Evolutionary conservation across 2,888 invertebrate species (phyloP).

Genomic region (Argyresthia albistria): DNA sequence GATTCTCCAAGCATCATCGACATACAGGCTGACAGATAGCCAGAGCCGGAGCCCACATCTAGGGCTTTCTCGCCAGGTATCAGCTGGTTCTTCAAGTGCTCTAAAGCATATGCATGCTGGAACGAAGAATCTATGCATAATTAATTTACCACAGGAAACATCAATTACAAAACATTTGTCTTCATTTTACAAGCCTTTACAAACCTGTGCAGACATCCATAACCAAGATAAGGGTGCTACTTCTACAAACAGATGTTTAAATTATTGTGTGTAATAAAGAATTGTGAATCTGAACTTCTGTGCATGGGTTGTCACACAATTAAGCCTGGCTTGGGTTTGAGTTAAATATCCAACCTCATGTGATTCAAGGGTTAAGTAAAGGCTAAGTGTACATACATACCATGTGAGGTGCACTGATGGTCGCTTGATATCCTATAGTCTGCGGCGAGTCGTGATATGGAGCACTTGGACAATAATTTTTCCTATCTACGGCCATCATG

Average conservation of each 20-base stretch:
- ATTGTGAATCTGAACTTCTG: no score
- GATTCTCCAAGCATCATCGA: conserved; percentile 84
- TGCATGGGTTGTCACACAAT: no score
- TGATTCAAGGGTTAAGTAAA: no score
- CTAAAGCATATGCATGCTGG: conserved; percentile 93
- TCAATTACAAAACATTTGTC: no score
- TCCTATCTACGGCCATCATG: conserved; percentile 89
- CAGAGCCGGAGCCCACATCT: conserved; percentile 95
- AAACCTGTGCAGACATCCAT: no score
- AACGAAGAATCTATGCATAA: conserved; percentile 10
- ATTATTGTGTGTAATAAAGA: no score
- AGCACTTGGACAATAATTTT: conserved; percentile 81
- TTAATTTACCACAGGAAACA: no score
- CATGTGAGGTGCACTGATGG: conserved; percentile 98
- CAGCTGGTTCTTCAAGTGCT: conserved; percentile 85
- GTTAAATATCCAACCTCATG: no score
- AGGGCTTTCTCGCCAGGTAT: conserved; percentile 83
- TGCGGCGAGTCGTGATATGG: conserved; percentile 95
- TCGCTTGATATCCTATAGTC: conserved; percentile 94
- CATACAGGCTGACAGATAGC: conserved; percentile 94
- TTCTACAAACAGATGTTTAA: no score
- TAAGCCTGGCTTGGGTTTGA: no score
- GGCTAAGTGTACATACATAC: conserved; percentile 51
- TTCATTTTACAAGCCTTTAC: no score
- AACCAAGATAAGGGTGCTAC: no score